These are phyloP conservation scores for Erythrolamprus reginae DNA, from an alignment of 2,113 vertebrate genomes.

Conservation along the genomic window DNA sequence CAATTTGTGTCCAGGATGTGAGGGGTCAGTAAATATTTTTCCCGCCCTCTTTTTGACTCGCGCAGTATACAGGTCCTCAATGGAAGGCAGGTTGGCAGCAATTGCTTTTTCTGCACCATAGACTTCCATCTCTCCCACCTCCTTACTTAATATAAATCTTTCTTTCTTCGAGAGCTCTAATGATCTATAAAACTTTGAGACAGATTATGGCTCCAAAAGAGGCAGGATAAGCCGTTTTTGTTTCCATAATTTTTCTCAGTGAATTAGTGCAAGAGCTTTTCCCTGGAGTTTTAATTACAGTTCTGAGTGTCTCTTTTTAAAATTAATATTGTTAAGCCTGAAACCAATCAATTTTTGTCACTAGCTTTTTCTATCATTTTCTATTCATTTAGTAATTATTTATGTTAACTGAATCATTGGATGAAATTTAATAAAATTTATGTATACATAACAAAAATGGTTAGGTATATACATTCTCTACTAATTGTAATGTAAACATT, in stretches of 20 bases:
- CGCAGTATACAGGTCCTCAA: no score
- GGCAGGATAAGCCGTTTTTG: conserved; percentile 69
- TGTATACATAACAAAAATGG: not conserved
- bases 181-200: conserved; percentile 65
- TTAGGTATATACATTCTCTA: not conserved
- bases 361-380: conserved; percentile 68
- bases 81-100: no score
- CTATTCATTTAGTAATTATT: conserved; percentile 69
- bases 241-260: conserved; percentile 68
- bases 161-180: conserved; percentile 56
- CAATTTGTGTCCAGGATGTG: no score
- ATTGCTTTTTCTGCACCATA: no score
- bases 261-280: conserved; percentile 73
- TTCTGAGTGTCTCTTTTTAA: conserved; percentile 69
- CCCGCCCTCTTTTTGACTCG: no score
- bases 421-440: conserved; percentile 38
- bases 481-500: not conserved
- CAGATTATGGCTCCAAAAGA: conserved; percentile 64
- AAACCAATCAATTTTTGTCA: conserved; percentile 76
- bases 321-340: conserved; percentile 72
- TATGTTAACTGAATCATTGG: conserved; percentile 58
- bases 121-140: conserved; percentile 44
- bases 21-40: no score
- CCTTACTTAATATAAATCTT: conserved; percentile 66
- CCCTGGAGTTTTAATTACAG: conserved; percentile 72